Evolutionary conservation across 2,888 invertebrate genomes (phyloP).

Genomic region (Torymus auratus): DNA sequence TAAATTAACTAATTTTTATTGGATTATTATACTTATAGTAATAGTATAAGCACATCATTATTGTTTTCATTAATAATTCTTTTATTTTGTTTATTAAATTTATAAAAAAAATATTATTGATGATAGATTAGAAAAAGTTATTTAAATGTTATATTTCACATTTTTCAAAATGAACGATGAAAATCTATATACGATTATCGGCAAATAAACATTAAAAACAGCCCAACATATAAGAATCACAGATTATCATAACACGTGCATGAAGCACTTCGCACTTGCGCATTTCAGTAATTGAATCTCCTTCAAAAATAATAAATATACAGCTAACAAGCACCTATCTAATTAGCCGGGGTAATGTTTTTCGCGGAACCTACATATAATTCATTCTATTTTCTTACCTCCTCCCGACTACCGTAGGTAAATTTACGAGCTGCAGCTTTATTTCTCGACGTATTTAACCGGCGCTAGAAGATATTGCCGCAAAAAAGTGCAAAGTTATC

Average conservation of each 20-base stretch:
- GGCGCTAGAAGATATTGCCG: conserved; percentile 44
- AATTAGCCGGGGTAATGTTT: conserved; percentile 31
- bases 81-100: too few species aligned
- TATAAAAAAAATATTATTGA: too few species aligned
- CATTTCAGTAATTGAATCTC: not conserved
- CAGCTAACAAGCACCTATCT: conserved; percentile 1
- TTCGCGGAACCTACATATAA: conserved; percentile 7
- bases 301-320: not conserved
- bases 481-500: conserved; percentile 50
- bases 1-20: too few species aligned
- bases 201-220: too few species aligned
- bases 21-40: too few species aligned
- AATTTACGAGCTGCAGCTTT: conserved; percentile 52
- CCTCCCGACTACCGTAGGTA: conserved; percentile 34
- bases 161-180: too few species aligned
- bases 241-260: not conserved
- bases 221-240: too few species aligned
- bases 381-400: conserved; percentile 23
- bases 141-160: too few species aligned
- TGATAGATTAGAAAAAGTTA: too few species aligned
- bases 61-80: too few species aligned
- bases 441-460: conserved; percentile 48
- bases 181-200: too few species aligned
- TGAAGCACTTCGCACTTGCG: not conserved
- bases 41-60: too few species aligned